Base-by-base conservation (phyloP, 1,140 invertebrate genomes). In the Augochlora pura region DNA sequence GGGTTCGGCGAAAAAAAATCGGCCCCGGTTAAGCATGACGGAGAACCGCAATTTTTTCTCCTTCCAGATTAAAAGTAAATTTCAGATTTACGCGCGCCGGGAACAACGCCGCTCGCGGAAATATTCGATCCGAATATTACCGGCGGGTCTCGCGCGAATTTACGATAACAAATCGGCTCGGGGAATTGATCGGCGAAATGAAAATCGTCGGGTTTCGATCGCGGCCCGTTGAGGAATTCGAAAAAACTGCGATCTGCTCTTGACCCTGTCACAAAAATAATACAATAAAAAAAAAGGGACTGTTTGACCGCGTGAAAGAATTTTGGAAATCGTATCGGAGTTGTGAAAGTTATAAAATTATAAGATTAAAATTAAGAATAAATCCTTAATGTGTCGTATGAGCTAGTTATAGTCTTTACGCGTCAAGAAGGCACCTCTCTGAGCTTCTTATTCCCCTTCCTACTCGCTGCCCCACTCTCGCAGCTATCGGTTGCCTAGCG, bases 1-100 rank as follows among this genome's bases (percentile, higher is more conserved):
- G 42, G 25, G 39, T 38, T 62, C 10, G 42, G 32, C 32, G n/a
- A n/a, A 46, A 57, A 77, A 77, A 77, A 77, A 77, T 69, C 68
- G n/a, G n/a, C 74, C 57, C 66, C 10, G 54, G 74, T 77, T 77
- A 70, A 77, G 57, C 42, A 69, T 77, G 74, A 77, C 42, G 74
- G 38, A 77, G 66, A 46, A 70, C 57, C 42, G 57, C 65, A 25
- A 62, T 62, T 27, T 73, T 62, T 27, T 18, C 42, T 59, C 18
- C 18, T 57, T 14, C 12, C 66, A 32, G 65, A 69, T 68, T 76
- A 76, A 60, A 69, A 69, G 65, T 76, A 76, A 68, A 76, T 76
- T 76, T 76, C 65, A 42, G 39, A 38, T 46, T 49, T 60, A 46
- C 38, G 52, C 25, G 21, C 46, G 8, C 54, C 23, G 18, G n/a